Evolutionary conservation across 2,113 vertebrate genomes (phyloP), one percentile per base, ranked within the genome.

Genomic region (Protobothrops mucrosquamatus): DNA sequence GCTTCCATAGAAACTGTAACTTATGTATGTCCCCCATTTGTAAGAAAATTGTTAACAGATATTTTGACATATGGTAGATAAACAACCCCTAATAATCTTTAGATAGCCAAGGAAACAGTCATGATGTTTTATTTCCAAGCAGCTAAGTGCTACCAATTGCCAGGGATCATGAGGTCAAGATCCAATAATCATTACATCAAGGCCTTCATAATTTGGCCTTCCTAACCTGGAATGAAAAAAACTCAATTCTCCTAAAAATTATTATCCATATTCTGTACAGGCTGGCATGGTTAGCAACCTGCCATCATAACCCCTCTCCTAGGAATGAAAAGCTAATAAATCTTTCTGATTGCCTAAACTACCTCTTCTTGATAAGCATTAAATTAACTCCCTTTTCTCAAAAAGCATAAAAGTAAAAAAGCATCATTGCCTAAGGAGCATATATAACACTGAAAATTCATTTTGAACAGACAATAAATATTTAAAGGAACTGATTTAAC

Each of bases 401-500:
- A 88, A 0, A 4, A 59, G 92, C 88, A 23, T 51, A 94, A 64
- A 57, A 29, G 92, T 87, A 88, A 85, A 91, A 54, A 61, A 69
- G 34, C 91, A 56, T 39, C 89, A 0, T 86, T 52, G 81, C 48
- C 91, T 85, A 85, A 43, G 91, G 29, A 61, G 90, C 85, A 56
- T 0, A 0, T 90, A 96, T 93, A 23, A 93, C 1, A 90, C 81
- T 92, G 90, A 85, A 86, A 89, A 86, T 90, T 94, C 93, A 93
- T 94, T 95, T 94, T 93, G 91, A 93, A 90, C 88, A 95, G 48
- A 95, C 93, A 96, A 93, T 96, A 95, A 92, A 95, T 93, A 95
- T 94, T 95, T 92, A 55, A 96, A 64, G 96, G 87, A 46, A 92
- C 85, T 95, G 96, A 95, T 95, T 96, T 94, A 96, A 94, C 90